Conservation (phyloP, 1,140 invertebrate genomes). For the Lysiphlebus fabarum region DNA sequence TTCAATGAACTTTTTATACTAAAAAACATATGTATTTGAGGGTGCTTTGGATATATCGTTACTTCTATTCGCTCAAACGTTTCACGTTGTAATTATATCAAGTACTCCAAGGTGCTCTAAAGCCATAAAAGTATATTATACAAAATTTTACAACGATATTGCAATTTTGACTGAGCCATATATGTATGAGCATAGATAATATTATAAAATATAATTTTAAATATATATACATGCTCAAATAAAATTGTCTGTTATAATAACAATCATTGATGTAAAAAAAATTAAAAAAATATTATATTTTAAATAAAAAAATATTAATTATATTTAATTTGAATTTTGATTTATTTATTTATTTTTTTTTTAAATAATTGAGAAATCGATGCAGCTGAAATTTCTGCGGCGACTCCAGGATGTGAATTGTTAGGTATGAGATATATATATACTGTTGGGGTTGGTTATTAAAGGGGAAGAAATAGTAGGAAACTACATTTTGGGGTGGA, state of each 20-base stretch:
- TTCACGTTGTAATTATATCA: slow-evolving; percentile 28
- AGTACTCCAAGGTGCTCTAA: slow-evolving; percentile 19
- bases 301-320: too few relatives aligned
- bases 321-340: too few relatives aligned
- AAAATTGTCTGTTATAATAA: too few relatives aligned
- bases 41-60: slow-evolving; percentile 22
- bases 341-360: slow-evolving; percentile 5
- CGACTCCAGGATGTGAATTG: not conserved
- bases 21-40: too few relatives aligned
- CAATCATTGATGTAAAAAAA: too few relatives aligned
- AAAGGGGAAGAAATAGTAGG: not conserved
- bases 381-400: slow-evolving; percentile 13
- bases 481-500: not conserved
- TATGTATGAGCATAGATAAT: not conserved
- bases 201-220: too few relatives aligned
- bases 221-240: too few relatives aligned
- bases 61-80: slow-evolving; percentile 8
- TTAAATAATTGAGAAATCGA: slow-evolving; percentile 10
- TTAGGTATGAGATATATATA: not conserved
- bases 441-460: not conserved
- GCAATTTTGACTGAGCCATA: not conserved
- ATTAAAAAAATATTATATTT: too few relatives aligned
- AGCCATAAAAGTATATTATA: slow-evolving; percentile 23
- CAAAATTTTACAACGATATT: slow-evolving; percentile 14
- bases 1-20: not conserved